Conservation (phyloP, 2,888 invertebrate species). For the Drosophila suboccidentalis region DNA sequence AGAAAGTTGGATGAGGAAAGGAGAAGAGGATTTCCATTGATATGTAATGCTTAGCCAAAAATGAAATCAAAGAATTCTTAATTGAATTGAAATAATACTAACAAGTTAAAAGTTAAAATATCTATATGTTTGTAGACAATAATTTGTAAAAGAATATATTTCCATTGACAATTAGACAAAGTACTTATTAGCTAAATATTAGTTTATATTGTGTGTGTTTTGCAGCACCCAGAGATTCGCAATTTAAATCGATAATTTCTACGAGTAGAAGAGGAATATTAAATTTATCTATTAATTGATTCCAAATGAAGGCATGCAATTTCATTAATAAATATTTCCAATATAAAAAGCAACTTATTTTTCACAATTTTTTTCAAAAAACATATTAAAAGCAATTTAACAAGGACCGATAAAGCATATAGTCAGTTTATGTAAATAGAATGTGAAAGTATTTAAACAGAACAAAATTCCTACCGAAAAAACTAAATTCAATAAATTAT, state of each 20-base stretch:
- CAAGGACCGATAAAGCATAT: slow-evolving; percentile 27
- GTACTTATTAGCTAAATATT: slow-evolving; percentile 63
- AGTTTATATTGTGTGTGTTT: slow-evolving; percentile 47
- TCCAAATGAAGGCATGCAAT: slow-evolving; percentile 28
- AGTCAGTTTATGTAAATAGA: slow-evolving; percentile 70
- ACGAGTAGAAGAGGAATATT: slow-evolving; percentile 21
- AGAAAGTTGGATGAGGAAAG: neutral
- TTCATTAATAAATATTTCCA: slow-evolving; percentile 9
- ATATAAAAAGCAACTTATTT: slow-evolving; percentile 6
- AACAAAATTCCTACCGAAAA: slow-evolving; percentile 80
- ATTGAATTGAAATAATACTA: slow-evolving; percentile 33
- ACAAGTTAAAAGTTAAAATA: slow-evolving; percentile 38
- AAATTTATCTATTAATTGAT: slow-evolving; percentile 21
- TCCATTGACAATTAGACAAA: slow-evolving; percentile 56
- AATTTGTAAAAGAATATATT: slow-evolving; percentile 64
- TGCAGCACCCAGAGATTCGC: slow-evolving; percentile 14
- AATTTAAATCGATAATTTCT: slow-evolving; percentile 46
- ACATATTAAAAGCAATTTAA: slow-evolving; percentile 30
- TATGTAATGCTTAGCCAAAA: slow-evolving; percentile 35
- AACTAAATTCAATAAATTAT: slow-evolving; percentile 46
- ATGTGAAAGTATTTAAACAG: slow-evolving; percentile 61
- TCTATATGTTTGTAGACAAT: slow-evolving; percentile 80
- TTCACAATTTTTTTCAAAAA: slow-evolving; percentile 29
- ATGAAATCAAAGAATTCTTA: slow-evolving; percentile 22
- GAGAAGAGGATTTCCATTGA: slow-evolving; percentile 9